These are phyloP conservation scores for Zophobas atratus DNA, from an alignment of 1,140 invertebrate species.

Conservation along the genomic window DNA sequence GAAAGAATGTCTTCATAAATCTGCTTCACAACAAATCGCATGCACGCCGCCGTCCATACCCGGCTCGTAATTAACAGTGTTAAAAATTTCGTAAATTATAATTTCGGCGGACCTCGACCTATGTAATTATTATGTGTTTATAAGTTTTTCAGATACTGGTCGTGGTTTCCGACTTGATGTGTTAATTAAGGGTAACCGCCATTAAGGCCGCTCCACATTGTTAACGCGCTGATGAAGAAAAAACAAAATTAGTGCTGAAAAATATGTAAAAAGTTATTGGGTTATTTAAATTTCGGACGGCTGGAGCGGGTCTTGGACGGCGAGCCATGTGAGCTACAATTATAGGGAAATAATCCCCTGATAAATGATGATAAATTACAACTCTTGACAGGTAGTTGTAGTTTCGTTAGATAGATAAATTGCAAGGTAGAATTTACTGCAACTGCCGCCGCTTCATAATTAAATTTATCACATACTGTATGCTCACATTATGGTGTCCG, in stretches of 20 bases:
- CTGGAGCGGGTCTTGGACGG: background rate
- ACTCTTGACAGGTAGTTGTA: conserved; percentile 45
- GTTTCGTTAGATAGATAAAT: conserved; percentile 47
- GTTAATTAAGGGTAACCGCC: conserved; percentile 40
- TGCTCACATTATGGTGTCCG: background rate
- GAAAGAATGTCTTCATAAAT: conserved; percentile 57
- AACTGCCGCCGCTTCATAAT: conserved; percentile 28
- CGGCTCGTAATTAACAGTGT: conserved; percentile 39
- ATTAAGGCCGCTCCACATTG: conserved; percentile 30
- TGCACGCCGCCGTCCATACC: conserved; percentile 19
- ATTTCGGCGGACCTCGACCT: conserved; percentile 29
- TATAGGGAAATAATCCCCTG: conserved; percentile 44
- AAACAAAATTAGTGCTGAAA: background rate
- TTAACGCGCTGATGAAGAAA: conserved; percentile 16
- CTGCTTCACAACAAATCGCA: conserved; percentile 51
- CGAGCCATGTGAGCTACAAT: conserved; percentile 37
- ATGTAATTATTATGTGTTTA: conserved; percentile 41
- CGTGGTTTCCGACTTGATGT: conserved; percentile 36
- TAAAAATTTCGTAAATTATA: conserved; percentile 47
- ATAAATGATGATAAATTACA: conserved; percentile 47
- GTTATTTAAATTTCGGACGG: conserved; percentile 13
- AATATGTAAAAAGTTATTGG: too few species aligned
- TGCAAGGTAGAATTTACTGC: conserved; percentile 45
- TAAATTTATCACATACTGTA: conserved; percentile 43
- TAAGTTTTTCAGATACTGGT: conserved; percentile 14